Evolutionary conservation across 1,140 invertebrate genomes (phyloP).

Genomic region (Sitophilus oryzae): DNA sequence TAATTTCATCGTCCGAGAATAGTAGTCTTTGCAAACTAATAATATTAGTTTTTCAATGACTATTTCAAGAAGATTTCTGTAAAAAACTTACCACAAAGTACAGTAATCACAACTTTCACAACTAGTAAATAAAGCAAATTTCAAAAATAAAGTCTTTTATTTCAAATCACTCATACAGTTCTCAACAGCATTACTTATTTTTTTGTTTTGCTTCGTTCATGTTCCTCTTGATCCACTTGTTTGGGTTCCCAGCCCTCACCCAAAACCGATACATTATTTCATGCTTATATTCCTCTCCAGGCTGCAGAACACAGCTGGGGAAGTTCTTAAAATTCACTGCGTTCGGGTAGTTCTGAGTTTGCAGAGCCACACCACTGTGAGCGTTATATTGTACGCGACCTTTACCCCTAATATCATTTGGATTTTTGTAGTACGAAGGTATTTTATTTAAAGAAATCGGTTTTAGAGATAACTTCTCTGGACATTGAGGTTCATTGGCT

Average conservation of each 20-base stretch:
- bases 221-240: constrained; percentile 31
- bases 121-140: too few relatives aligned
- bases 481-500: too few relatives aligned
- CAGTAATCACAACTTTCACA: too few relatives aligned
- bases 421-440: constrained; percentile 29
- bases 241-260: constrained; percentile 34
- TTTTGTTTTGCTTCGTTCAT: constrained; percentile 11
- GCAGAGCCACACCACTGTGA: constrained; percentile 72
- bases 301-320: constrained; percentile 59
- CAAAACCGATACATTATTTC: constrained; percentile 55
- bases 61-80: too few relatives aligned
- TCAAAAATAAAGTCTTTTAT: too few relatives aligned
- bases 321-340: constrained; percentile 70
- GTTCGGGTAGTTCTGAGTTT: constrained; percentile 83
- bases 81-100: too few relatives aligned
- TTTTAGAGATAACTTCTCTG: neutral
- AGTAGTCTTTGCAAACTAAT: too few relatives aligned
- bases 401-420: constrained; percentile 55
- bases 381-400: constrained; percentile 57
- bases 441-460: constrained; percentile 13
- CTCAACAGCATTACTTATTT: too few relatives aligned
- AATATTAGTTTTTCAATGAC: too few relatives aligned
- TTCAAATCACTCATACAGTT: too few relatives aligned
- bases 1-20: too few relatives aligned
- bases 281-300: constrained; percentile 62